phyloP scores from a whole-genome alignment of 1,140 invertebrate genomes.

The Cydia pomonella region DNA sequence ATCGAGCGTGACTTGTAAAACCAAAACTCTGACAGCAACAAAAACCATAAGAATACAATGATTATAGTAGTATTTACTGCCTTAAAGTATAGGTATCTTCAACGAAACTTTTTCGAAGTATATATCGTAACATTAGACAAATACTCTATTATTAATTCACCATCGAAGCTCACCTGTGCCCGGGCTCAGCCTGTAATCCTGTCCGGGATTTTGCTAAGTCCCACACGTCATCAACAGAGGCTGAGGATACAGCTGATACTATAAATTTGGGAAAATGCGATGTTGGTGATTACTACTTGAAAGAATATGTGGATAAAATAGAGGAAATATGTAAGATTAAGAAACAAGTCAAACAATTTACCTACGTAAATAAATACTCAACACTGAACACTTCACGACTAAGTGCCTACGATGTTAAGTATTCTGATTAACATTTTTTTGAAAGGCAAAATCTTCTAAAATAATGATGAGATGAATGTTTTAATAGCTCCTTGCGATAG shows the following conservation, averaged over 20 bases:
- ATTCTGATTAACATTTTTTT: too few species aligned
- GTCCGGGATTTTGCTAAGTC: constrained; percentile 13
- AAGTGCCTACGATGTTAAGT: too few species aligned
- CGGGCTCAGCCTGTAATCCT: not conserved
- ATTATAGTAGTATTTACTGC: not conserved
- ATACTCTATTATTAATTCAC: not conserved
- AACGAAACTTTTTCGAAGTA: not conserved
- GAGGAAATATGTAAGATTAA: too few species aligned
- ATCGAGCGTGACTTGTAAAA: too few species aligned
- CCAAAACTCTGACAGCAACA: not conserved
- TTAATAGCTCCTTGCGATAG: too few species aligned
- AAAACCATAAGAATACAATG: not conserved
- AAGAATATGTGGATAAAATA: not conserved
- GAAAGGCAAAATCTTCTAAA: too few species aligned
- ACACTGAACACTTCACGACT: too few species aligned
- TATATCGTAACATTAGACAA: not conserved
- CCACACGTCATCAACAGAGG: constrained; percentile 9
- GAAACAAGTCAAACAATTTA: too few species aligned
- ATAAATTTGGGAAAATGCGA: not conserved
- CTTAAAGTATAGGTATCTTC: not conserved
- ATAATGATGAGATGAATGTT: too few species aligned
- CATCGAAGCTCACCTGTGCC: not conserved
- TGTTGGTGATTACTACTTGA: not conserved
- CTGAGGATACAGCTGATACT: not conserved
- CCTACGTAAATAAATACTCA: too few species aligned